Evolutionary conservation across 2,888 invertebrate genomes (phyloP).

Genomic region (Epinotia brunnichana): DNA sequence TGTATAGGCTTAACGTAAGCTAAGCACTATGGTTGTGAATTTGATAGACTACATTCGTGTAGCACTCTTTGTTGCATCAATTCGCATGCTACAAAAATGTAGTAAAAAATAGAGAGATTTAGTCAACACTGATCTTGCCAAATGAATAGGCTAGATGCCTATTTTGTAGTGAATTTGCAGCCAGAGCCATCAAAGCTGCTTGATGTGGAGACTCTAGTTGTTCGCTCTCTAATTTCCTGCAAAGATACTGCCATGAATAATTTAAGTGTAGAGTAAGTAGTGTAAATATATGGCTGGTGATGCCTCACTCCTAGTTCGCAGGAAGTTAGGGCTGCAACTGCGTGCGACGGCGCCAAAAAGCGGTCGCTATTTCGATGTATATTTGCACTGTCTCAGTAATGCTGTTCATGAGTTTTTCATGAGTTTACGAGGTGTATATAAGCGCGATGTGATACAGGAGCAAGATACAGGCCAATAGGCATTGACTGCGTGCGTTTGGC

Average conservation of each 20-base stretch:
- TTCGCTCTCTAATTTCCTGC: constrained; percentile 75
- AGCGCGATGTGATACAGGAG: constrained; percentile 43
- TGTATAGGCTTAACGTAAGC: constrained; percentile 6
- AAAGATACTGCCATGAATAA: constrained; percentile 72
- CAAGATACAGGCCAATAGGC: constrained; percentile 33
- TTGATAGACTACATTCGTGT: constrained; percentile 5
- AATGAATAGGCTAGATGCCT: constrained; percentile 45
- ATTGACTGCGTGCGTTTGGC: constrained; percentile 37
- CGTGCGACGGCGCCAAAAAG: constrained; percentile 34
- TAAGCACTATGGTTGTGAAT: constrained; percentile 24
- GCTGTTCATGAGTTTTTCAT: constrained; percentile 34
- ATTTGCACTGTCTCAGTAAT: constrained; percentile 41
- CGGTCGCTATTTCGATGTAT: constrained; percentile 39
- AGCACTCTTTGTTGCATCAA: not conserved
- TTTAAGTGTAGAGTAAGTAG: constrained; percentile 67
- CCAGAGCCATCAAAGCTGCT: constrained; percentile 70
- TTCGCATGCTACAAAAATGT: constrained; percentile 5
- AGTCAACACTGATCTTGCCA: constrained; percentile 54
- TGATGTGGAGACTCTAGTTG: constrained; percentile 70
- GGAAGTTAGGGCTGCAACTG: constrained; percentile 42
- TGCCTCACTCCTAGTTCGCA: constrained; percentile 33
- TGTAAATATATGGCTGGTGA: constrained; percentile 41
- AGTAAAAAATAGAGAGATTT: constrained; percentile 24
- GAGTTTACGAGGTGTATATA: constrained; percentile 40
- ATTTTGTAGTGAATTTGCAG: constrained; percentile 47